These are phyloP conservation scores for Hiodon alosoides DNA, from an alignment of 2,113 vertebrate species.

Conservation along the genomic window DNA sequence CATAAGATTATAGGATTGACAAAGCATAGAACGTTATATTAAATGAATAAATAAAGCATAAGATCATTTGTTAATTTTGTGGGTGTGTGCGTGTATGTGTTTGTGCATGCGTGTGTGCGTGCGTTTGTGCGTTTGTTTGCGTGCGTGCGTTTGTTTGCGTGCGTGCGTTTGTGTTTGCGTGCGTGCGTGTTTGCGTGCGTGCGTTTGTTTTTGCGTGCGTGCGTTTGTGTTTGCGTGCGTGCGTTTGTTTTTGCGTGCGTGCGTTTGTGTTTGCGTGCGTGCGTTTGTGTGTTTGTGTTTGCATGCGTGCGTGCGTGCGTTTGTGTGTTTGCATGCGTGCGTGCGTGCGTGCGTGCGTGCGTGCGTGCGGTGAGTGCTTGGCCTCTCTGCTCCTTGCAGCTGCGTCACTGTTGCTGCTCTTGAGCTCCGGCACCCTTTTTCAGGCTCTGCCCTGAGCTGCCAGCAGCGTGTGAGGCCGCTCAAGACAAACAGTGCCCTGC, in stretches of 20 bases:
- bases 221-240: neutral
- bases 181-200: neutral
- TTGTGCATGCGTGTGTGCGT: constrained; percentile 17
- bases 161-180: constrained; percentile 2
- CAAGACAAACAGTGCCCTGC: constrained; percentile 48
- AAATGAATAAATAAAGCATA: too few species aligned
- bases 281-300: constrained; percentile 3
- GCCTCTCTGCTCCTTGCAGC: constrained; percentile 41
- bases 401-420: constrained; percentile 41
- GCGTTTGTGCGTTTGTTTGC: too few species aligned
- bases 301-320: neutral
- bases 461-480: constrained; percentile 44
- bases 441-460: constrained; percentile 27
- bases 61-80: neutral
- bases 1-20: too few species aligned
- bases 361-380: constrained; percentile 35
- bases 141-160: too few species aligned
- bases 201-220: neutral
- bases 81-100: constrained; percentile 18
- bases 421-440: constrained; percentile 43
- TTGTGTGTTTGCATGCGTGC: neutral
- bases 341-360: neutral
- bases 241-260: neutral
- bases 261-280: neutral
- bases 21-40: too few species aligned